Percentiles rank a stretch among this genome's conserved stretches.
phyloP scores from a whole-genome alignment of 1,140 invertebrate species.

The Nixonia krombeini region DNA sequence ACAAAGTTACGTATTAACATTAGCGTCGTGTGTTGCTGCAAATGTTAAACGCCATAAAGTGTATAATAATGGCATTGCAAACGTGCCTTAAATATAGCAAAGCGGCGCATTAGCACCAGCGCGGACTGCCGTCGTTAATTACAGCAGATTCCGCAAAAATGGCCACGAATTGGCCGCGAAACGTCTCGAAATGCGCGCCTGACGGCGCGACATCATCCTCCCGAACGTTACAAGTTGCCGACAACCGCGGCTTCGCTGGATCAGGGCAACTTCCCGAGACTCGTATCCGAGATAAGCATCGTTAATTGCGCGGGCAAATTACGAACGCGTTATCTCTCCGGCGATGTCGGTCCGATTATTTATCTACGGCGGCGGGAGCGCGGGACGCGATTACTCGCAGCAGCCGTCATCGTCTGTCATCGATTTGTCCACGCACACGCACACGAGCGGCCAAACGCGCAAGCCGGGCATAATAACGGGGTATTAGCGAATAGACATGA shows the following conservation, averaged over 20 bases:
- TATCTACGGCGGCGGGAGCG: constrained; percentile 18
- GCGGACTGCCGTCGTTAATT: no score
- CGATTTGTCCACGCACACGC: constrained; percentile 39
- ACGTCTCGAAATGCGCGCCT: no score
- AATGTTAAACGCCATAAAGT: no score
- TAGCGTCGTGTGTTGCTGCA: no score
- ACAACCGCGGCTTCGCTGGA: not conserved
- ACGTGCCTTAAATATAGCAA: no score
- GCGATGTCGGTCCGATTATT: constrained; percentile 32
- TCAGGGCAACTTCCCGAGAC: not conserved
- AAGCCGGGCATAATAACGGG: constrained; percentile 5
- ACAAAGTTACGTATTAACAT: no score
- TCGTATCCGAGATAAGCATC: constrained; percentile 5
- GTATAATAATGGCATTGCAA: no score
- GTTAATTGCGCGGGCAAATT: constrained; percentile 24
- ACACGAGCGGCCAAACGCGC: constrained; percentile 5
- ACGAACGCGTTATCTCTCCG: constrained; percentile 21
- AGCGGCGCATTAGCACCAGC: no score
- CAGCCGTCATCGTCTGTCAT: constrained; percentile 41
- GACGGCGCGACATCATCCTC: no score
- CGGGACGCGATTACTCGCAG: constrained; percentile 17
- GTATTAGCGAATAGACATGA: constrained; percentile 1
- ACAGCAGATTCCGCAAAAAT: no score
- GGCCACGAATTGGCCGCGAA: no score
- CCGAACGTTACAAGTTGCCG: no score